Evolutionary conservation across 2,888 invertebrate genomes (phyloP).

Genomic region (Dryocosmus kuriphilus): DNA sequence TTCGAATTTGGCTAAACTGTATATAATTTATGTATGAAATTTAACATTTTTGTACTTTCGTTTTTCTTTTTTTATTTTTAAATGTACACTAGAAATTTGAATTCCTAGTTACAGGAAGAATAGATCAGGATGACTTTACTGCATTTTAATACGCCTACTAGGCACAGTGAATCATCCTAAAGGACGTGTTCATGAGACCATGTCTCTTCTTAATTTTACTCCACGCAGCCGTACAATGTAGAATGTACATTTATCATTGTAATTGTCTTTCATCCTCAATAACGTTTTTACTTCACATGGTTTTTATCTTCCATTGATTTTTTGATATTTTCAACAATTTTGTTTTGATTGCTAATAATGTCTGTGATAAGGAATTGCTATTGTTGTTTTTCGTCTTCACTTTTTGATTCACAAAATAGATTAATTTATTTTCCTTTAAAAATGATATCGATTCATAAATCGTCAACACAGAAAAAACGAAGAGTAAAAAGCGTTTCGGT

Average conservation of each 20-base stretch:
- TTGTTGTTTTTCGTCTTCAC: neutral
- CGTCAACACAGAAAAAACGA: too few species aligned
- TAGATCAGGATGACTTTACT: neutral
- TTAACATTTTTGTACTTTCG: too few species aligned
- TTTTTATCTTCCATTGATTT: slow-evolving; percentile 1
- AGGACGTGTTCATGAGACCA: slow-evolving; percentile 59
- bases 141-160: slow-evolving; percentile 54
- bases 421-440: neutral
- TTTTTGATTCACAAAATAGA: neutral
- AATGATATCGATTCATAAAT: too few species aligned
- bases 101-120: too few species aligned
- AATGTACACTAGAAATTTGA: too few species aligned
- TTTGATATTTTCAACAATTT: neutral
- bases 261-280: slow-evolving; percentile 19
- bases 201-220: slow-evolving; percentile 40
- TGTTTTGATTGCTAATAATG: slow-evolving; percentile 4
- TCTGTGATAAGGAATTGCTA: neutral
- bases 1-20: too few species aligned
- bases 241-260: slow-evolving; percentile 28
- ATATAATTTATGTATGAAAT: too few species aligned
- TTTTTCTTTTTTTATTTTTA: too few species aligned
- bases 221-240: neutral
- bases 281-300: neutral
- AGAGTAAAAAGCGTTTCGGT: too few species aligned
- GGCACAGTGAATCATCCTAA: slow-evolving; percentile 70